Percentiles rank a stretch among this genome's conserved stretches.
Conservation (phyloP, 2,888 invertebrate genomes). For the Nemotelus pantherinus region DNA sequence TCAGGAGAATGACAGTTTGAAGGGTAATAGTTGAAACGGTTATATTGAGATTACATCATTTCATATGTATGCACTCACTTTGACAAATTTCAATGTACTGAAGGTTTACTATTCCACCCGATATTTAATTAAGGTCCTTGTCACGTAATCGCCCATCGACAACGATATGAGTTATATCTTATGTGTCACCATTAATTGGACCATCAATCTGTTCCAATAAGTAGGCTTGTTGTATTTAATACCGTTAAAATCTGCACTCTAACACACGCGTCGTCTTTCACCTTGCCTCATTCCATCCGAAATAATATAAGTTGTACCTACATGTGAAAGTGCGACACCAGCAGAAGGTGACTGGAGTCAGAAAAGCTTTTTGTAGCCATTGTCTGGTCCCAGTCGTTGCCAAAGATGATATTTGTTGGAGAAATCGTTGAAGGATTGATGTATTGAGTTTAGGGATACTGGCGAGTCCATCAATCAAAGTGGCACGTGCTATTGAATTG, state of each 20-base stretch:
- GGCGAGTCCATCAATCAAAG: slow-evolving; percentile 36
- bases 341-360: not conserved
- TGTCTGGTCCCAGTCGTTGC: slow-evolving; percentile 5
- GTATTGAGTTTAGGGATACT: slow-evolving; percentile 34
- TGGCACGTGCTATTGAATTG: slow-evolving; percentile 41
- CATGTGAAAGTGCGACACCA: no score
- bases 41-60: no score
- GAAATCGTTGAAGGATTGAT: slow-evolving; percentile 33
- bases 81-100: no score
- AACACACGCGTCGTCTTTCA: no score
- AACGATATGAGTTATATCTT: slow-evolving; percentile 32
- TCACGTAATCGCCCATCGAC: slow-evolving; percentile 14
- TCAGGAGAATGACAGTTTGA: no score
- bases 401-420: not conserved
- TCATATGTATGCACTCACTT: no score
- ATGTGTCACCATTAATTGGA: slow-evolving; percentile 33
- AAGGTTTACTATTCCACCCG: not conserved
- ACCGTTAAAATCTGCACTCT: not conserved
- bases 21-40: no score
- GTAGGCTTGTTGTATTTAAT: slow-evolving; percentile 32
- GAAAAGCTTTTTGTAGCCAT: slow-evolving; percentile 23
- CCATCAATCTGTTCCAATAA: slow-evolving; percentile 45
- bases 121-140: slow-evolving; percentile 12
- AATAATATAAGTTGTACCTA: no score
- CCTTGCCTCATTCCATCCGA: no score